phyloP scores from a whole-genome alignment of 2,888 invertebrate species.

The Meganola albula region DNA sequence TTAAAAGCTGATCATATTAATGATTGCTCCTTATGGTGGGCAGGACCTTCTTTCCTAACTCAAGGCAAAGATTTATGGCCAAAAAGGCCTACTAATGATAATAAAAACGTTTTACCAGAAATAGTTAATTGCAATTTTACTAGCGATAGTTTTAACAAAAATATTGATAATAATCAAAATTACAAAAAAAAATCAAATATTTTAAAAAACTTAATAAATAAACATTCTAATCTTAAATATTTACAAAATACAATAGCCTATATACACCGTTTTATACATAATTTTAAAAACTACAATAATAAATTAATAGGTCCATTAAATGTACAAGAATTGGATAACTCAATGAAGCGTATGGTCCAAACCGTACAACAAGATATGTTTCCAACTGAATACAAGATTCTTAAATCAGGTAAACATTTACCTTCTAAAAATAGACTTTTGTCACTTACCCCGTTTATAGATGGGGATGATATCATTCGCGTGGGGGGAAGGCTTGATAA shows the following conservation, averaged over 20 bases:
- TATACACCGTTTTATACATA: not conserved
- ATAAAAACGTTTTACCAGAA: too few species aligned
- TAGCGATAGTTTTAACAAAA: not conserved
- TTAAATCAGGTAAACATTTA: too few species aligned
- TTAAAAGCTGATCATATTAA: constrained; percentile 20
- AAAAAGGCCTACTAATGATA: too few species aligned
- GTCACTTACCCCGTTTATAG: constrained; percentile 5
- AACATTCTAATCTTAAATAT: not conserved
- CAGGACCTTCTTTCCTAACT: too few species aligned
- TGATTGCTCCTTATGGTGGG: too few species aligned
- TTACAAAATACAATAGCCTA: not conserved
- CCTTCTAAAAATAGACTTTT: constrained; percentile 4
- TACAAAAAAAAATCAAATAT: not conserved
- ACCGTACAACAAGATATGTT: constrained; percentile 6
- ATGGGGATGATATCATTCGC: constrained; percentile 10
- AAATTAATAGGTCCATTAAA: constrained; percentile 4
- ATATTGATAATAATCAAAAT: not conserved
- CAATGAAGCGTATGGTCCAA: constrained; percentile 3
- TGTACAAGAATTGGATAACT: constrained; percentile 4
- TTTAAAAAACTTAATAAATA: not conserved
- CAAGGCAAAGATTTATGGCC: too few species aligned
- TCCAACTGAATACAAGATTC: too few species aligned
- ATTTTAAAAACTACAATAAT: not conserved
- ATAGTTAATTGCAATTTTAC: too few species aligned
- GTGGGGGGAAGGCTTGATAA: too few species aligned